Percentiles rank a stretch among this genome's conserved stretches.
These are phyloP conservation scores for Tuberolachnus salignus DNA, from an alignment of 2,888 invertebrate species.

Conservation along the genomic window DNA sequence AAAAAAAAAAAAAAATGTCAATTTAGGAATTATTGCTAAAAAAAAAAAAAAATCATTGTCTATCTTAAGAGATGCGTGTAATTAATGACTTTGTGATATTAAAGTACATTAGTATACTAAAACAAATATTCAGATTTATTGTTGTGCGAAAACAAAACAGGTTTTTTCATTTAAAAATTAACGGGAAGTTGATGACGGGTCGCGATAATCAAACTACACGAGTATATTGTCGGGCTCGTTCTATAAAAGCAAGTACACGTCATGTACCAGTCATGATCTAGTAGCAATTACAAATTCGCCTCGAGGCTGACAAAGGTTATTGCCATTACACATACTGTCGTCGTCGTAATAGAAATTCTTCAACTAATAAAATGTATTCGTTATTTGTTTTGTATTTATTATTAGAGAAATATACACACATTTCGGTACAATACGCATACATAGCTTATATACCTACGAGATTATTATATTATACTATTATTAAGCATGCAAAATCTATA, in stretches of 20 bases:
- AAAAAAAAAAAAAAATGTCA: not conserved
- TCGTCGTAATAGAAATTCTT: too few species aligned
- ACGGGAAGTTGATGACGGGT: not conserved
- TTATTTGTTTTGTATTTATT: too few species aligned
- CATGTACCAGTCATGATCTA: not conserved
- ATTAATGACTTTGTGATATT: not conserved
- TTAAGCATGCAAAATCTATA: too few species aligned
- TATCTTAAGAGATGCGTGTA: not conserved
- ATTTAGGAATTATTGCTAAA: too few species aligned
- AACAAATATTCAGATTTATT: not conserved
- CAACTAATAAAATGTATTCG: too few species aligned
- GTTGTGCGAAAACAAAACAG: slow-evolving; percentile 11
- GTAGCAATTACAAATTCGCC: slow-evolving; percentile 1
- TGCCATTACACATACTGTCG: slow-evolving; percentile 9
- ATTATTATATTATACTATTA: too few species aligned
- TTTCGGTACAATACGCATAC: too few species aligned
- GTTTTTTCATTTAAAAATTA: slow-evolving; percentile 6
- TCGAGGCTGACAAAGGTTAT: slow-evolving; percentile 30
- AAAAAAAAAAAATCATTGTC: not conserved
- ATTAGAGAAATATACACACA: too few species aligned
- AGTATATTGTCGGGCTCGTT: not conserved
- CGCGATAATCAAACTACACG: not conserved
- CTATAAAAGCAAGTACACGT: not conserved
- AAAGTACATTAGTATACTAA: not conserved
- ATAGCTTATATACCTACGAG: too few species aligned